Percentiles rank a stretch among this genome's conserved stretches.
phyloP scores from a whole-genome alignment of 2,888 invertebrate genomes.

The Gasteruption jaculator region DNA sequence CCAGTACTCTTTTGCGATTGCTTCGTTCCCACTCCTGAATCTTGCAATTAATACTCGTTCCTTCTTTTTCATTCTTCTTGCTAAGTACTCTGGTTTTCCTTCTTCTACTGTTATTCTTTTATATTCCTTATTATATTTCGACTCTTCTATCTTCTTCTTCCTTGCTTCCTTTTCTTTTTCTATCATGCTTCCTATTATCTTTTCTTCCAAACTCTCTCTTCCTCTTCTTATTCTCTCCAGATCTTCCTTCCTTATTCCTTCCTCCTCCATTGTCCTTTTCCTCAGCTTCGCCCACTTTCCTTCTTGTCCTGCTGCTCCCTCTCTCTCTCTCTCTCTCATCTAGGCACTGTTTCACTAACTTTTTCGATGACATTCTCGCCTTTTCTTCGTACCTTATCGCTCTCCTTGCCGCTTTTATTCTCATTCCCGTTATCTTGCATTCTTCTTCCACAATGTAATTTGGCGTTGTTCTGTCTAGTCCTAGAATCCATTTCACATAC shows the following conservation, averaged over 20 bases:
- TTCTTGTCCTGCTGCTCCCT: not conserved
- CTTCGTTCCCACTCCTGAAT: too few relatives aligned
- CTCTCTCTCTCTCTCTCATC: not conserved
- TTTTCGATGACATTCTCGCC: not conserved
- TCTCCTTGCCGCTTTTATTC: conserved; percentile 4
- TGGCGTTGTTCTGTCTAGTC: conserved; percentile 6
- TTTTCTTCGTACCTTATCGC: conserved; percentile 5
- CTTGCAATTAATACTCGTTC: too few relatives aligned
- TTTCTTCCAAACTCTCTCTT: too few relatives aligned
- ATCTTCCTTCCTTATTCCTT: not conserved
- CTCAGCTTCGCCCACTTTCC: too few relatives aligned
- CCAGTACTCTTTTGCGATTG: too few relatives aligned
- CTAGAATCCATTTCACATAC: conserved; percentile 11
- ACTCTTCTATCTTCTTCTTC: conserved; percentile 1
- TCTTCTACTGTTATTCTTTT: not conserved
- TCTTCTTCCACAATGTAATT: conserved; percentile 10
- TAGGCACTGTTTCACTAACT: conserved; percentile 1
- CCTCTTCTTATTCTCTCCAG: not conserved
- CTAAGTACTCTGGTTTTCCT: too few relatives aligned
- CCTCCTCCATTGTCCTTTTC: too few relatives aligned
- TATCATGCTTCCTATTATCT: not conserved
- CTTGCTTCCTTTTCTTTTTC: not conserved
- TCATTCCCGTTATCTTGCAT: not conserved
- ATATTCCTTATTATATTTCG: not conserved
- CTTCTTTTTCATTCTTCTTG: too few relatives aligned